These are phyloP conservation scores for Heliconius eleuchia DNA, from an alignment of 1,140 invertebrate genomes.

Conservation along the genomic window DNA sequence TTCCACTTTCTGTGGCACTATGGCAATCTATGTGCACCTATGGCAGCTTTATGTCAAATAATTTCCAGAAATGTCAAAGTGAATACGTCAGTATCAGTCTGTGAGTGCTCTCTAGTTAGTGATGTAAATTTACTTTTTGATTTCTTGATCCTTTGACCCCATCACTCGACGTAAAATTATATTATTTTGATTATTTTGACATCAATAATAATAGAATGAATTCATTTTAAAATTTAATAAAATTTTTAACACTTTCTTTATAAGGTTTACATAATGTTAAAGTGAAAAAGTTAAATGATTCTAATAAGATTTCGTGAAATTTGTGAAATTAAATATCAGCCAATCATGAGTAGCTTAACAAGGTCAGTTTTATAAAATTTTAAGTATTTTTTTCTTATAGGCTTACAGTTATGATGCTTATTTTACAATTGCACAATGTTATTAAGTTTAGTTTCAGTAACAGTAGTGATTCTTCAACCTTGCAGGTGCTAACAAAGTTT, in stretches of 20 bases:
- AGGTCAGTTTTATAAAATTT: constrained; percentile 27
- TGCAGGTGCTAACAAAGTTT: constrained; percentile 17
- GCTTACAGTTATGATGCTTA: not conserved
- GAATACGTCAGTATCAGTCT: not conserved
- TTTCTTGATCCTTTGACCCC: constrained; percentile 42
- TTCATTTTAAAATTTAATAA: not conserved
- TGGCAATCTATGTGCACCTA: not conserved
- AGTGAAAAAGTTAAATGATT: not conserved
- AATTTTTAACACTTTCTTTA: not conserved
- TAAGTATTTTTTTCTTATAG: not conserved
- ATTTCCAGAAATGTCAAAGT: not conserved
- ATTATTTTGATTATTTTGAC: not conserved
- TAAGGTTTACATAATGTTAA: constrained; percentile 6
- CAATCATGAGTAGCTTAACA: constrained; percentile 31
- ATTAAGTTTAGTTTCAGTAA: not conserved
- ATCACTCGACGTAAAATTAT: constrained; percentile 27
- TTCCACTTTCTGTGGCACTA: too few species aligned
- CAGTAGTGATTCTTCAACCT: constrained; percentile 14
- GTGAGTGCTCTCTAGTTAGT: not conserved
- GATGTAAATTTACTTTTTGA: constrained; percentile 32
- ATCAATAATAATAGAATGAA: not conserved
- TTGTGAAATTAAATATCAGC: not conserved
- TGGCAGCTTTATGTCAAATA: not conserved
- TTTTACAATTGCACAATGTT: constrained; percentile 16
- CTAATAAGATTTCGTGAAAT: not conserved